A percentile compares a stretch with the other conserved stretches of the same genome.
Evolutionary conservation across 2,888 invertebrate genomes (phyloP).

Genomic region (Acholoe squamosa): DNA sequence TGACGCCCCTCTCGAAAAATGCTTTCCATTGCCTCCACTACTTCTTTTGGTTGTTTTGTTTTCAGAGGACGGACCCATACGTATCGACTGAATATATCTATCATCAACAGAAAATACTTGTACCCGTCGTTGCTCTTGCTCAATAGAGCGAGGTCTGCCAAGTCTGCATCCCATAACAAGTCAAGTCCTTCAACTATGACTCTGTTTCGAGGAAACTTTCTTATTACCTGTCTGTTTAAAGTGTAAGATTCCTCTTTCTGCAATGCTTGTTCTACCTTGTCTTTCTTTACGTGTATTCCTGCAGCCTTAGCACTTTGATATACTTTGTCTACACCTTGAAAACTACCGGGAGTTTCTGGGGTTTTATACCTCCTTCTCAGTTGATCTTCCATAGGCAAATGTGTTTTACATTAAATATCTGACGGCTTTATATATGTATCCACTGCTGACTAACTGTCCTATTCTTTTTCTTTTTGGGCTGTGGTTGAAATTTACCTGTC

Average conservation of each 20-base stretch:
- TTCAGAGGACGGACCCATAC: constrained; percentile 49
- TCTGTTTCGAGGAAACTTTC: neutral
- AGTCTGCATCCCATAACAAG: constrained; percentile 42
- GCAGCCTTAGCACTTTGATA: neutral
- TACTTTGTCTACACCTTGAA: constrained; percentile 7
- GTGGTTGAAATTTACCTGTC: neutral
- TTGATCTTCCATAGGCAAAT: neutral
- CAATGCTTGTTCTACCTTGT: neutral
- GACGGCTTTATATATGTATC: constrained; percentile 5
- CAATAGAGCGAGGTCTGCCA: constrained; percentile 4
- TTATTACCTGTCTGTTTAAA: neutral
- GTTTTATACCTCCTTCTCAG: neutral
- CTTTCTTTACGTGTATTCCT: neutral
- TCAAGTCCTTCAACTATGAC: constrained; percentile 34
- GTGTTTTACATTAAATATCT: neutral
- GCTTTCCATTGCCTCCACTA: neutral
- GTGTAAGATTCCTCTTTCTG: constrained; percentile 20
- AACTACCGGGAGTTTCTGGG: neutral
- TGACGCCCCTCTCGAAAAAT: constrained; percentile 33
- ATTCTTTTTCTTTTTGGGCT: neutral
- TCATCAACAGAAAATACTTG: constrained; percentile 19
- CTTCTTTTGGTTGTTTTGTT: constrained; percentile 19
- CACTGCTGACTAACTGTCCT: neutral
- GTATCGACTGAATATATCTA: constrained; percentile 51
- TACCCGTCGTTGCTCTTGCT: constrained; percentile 21